Conservation (phyloP, 1,140 invertebrate genomes). For the Caenorhabditis briggsae region DNA sequence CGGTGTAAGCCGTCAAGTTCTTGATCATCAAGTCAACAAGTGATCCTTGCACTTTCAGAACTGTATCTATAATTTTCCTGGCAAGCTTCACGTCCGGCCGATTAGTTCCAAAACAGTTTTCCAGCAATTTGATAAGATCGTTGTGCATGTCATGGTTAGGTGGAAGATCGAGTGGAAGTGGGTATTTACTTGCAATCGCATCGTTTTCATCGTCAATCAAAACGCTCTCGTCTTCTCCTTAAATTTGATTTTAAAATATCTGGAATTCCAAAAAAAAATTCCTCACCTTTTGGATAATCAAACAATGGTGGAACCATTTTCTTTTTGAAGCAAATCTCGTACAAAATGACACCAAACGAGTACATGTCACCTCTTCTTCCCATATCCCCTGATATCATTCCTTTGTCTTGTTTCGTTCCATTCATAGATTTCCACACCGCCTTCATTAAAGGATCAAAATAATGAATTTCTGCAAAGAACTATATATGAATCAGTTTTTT, state of each 20-base stretch:
- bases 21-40: slow-evolving; percentile 66
- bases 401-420: slow-evolving; percentile 52
- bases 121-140: slow-evolving; percentile 43
- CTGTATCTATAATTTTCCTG: slow-evolving; percentile 65
- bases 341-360: slow-evolving; percentile 65
- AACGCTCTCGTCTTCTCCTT: slow-evolving; percentile 46
- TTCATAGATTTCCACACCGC: slow-evolving; percentile 28
- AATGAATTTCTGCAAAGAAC: slow-evolving; percentile 67
- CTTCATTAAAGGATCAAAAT: slow-evolving; percentile 63
- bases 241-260: background rate
- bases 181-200: background rate
- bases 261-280: background rate
- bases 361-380: slow-evolving; percentile 65
- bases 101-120: slow-evolving; percentile 26
- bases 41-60: slow-evolving; percentile 65
- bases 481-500: no score
- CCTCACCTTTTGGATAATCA: slow-evolving; percentile 13
- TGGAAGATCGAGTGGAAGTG: slow-evolving; percentile 25
- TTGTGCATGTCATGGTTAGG: slow-evolving; percentile 11
- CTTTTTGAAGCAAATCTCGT: slow-evolving; percentile 62
- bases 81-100: slow-evolving; percentile 56
- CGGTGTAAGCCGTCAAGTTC: slow-evolving; percentile 65
- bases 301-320: slow-evolving; percentile 28
- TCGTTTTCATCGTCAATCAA: slow-evolving; percentile 52
- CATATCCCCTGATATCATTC: slow-evolving; percentile 2